Evolutionary conservation across 2,888 invertebrate species (phyloP).

Genomic region (Tinea pellionella): DNA sequence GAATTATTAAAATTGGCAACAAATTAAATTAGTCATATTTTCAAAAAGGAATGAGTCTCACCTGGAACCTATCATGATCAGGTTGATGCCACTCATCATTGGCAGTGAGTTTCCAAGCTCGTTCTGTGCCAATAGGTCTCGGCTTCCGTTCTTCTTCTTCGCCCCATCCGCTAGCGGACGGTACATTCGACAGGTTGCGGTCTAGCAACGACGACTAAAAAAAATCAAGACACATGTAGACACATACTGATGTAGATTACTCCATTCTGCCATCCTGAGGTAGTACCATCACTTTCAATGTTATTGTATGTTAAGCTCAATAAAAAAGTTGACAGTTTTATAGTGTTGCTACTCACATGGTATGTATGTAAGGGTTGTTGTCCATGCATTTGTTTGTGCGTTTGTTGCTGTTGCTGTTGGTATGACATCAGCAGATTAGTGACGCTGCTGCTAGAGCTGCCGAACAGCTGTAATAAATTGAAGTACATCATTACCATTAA

Average conservation of each 20-base stretch:
- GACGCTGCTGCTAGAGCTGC: conserved; percentile 32
- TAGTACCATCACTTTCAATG: too few species aligned
- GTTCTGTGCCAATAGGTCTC: conserved; percentile 86
- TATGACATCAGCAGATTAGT: conserved; percentile 59
- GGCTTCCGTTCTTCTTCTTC: conserved; percentile 71
- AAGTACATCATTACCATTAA: too few species aligned
- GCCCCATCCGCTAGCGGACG: conserved; percentile 32
- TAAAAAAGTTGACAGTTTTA: background rate
- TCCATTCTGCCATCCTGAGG: too few species aligned
- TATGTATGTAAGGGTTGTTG: background rate
- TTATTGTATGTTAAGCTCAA: too few species aligned
- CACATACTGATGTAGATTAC: too few species aligned
- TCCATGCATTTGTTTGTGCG: conserved; percentile 24
- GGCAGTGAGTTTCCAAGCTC: conserved; percentile 74
- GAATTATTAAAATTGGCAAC: too few species aligned
- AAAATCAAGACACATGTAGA: background rate
- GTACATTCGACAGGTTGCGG: conserved; percentile 27
- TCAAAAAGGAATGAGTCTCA: conserved; percentile 19
- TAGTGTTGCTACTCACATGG: background rate
- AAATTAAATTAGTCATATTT: too few species aligned
- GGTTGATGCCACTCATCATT: conserved; percentile 21
- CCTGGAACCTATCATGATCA: conserved; percentile 55
- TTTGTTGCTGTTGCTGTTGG: conserved; percentile 58
- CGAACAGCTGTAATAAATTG: conserved; percentile 31
- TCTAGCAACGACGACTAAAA: conserved; percentile 55